Conservation (phyloP, 2,113 vertebrate species). For the Chauna torquata region DNA sequence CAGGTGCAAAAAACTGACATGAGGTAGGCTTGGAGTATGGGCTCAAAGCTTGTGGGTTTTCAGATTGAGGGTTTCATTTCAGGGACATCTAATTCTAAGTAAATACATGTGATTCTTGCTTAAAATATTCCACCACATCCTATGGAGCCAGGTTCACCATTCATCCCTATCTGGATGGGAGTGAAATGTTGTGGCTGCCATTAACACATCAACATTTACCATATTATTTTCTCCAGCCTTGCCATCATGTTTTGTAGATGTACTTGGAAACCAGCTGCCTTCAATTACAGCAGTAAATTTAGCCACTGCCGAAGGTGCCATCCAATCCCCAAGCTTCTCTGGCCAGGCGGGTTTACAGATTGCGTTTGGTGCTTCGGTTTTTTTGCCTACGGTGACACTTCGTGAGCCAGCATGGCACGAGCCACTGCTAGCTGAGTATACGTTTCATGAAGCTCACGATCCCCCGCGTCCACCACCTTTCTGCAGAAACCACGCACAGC, state of each 20-base stretch:
- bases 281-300: background rate
- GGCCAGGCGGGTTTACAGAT: background rate
- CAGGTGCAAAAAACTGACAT: background rate
- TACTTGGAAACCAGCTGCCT: background rate
- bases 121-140: background rate
- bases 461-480: background rate
- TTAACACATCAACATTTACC: fast-evolving
- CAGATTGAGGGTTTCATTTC: background rate
- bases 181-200: background rate
- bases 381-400: background rate
- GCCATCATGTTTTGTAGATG: fast-evolving
- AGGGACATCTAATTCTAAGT: background rate
- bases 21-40: background rate
- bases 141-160: fast-evolving
- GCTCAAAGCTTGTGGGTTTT: background rate
- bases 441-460: too few species aligned
- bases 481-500: background rate
- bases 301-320: background rate
- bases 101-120: background rate
- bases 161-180: fast-evolving
- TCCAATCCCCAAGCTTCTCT: background rate
- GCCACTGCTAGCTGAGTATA: too few species aligned
- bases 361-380: background rate
- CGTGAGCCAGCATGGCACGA: background rate
- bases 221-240: fast-evolving